These are phyloP conservation scores for Rhimphoctona megacephalus DNA, from an alignment of 2,888 invertebrate genomes.

Conservation along the genomic window DNA sequence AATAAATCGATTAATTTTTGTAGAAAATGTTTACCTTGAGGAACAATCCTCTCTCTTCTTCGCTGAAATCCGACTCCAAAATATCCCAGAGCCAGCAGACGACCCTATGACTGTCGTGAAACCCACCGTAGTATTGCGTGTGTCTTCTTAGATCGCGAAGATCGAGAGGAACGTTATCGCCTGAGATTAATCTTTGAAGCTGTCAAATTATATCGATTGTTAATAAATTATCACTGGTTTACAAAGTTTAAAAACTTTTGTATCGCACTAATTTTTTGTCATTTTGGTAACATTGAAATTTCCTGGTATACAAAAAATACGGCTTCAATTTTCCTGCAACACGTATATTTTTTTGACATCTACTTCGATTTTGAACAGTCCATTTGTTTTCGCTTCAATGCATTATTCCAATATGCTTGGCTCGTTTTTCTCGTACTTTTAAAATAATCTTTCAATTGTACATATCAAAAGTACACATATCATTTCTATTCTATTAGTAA, in stretches of 20 bases:
- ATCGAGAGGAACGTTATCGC: slow-evolving; percentile 97
- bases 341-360: too few relatives aligned
- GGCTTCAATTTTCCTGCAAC: too few relatives aligned
- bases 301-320: too few relatives aligned
- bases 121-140: slow-evolving; percentile 99
- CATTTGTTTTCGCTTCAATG: too few relatives aligned
- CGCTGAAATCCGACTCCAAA: slow-evolving; percentile 96
- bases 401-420: too few relatives aligned
- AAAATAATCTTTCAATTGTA: too few relatives aligned
- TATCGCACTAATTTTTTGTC: too few relatives aligned
- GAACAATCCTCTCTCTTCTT: slow-evolving; percentile 96
- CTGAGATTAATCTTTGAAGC: slow-evolving; percentile 97
- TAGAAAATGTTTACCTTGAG: slow-evolving; percentile 89
- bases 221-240: neutral
- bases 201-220: slow-evolving; percentile 79
- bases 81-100: slow-evolving; percentile 99
- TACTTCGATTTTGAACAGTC: too few relatives aligned
- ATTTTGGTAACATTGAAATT: too few relatives aligned
- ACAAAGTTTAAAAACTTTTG: neutral
- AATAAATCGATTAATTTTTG: neutral
- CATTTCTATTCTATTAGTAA: too few relatives aligned
- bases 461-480: too few relatives aligned
- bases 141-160: slow-evolving; percentile 94
- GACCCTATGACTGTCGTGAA: slow-evolving; percentile 98
- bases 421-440: too few relatives aligned